phyloP scores from a whole-genome alignment of 2,797 vertebrate genomes.

The Oryzias dopingdopingensis region DNA sequence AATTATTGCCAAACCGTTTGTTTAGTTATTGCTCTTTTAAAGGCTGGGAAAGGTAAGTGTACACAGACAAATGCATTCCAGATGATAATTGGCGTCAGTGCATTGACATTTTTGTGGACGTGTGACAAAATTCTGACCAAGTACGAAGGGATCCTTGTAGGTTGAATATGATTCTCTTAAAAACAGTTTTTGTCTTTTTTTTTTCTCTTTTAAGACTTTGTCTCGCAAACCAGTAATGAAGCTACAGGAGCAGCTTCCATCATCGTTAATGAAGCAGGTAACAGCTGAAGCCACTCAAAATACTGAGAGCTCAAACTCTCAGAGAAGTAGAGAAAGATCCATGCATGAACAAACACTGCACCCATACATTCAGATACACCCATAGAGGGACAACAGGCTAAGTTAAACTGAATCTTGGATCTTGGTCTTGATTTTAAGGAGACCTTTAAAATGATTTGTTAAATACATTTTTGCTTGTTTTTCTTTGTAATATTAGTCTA shows the following conservation, averaged over 20 bases:
- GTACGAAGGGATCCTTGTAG: too few species aligned
- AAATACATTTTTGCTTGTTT: too few species aligned
- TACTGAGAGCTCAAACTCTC: neutral
- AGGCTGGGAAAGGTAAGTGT: conserved; percentile 5
- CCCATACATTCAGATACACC: conserved; percentile 3
- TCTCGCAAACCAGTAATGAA: conserved; percentile 85
- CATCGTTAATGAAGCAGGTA: conserved; percentile 91
- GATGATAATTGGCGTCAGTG: conserved; percentile 12
- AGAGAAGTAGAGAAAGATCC: too few species aligned
- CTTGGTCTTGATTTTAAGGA: too few species aligned
- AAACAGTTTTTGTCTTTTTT: neutral
- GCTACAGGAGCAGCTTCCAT: conserved; percentile 93
- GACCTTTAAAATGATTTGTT: too few species aligned
- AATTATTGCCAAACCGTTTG: conserved; percentile 19
- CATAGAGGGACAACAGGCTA: conserved; percentile 21
- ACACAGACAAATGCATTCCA: conserved; percentile 1
- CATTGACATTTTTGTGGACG: conserved; percentile 10
- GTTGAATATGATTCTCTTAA: too few species aligned
- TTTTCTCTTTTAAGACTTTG: conserved; percentile 80
- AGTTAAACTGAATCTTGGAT: conserved; percentile 3
- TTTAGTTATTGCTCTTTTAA: conserved; percentile 19
- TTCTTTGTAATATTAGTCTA: too few species aligned
- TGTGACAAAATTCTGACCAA: neutral
- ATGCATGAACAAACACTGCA: conserved; percentile 3
- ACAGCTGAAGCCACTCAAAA: conserved; percentile 18